These are phyloP conservation scores for Priocnemis perturbator DNA, from an alignment of 2,888 invertebrate species.

Conservation along the genomic window DNA sequence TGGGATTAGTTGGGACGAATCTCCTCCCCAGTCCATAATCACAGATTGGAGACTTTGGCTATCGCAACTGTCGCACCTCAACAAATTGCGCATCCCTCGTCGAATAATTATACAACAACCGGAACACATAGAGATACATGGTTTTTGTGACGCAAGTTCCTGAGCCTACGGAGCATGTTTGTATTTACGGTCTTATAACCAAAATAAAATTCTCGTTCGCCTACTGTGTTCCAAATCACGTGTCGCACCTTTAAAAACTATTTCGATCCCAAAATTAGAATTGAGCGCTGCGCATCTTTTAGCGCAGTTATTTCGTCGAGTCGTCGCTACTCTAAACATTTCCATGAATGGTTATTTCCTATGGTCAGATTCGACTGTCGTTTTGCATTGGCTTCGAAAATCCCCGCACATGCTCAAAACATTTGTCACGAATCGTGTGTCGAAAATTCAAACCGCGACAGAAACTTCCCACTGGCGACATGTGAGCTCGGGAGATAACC, in stretches of 20 bases:
- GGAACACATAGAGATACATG: not conserved
- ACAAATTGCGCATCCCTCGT: not conserved
- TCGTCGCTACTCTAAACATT: too few relatives aligned
- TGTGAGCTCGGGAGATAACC: conserved; percentile 2
- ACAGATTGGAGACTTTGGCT: not conserved
- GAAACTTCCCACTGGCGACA: not conserved
- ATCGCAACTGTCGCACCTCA: not conserved
- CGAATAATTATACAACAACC: not conserved
- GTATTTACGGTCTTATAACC: not conserved
- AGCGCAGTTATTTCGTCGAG: not conserved
- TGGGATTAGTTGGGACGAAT: not conserved
- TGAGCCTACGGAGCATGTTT: not conserved
- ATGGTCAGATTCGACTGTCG: not conserved
- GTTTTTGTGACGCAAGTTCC: too few relatives aligned
- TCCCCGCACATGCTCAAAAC: not conserved
- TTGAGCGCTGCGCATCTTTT: not conserved
- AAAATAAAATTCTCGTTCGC: not conserved
- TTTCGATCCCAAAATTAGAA: not conserved
- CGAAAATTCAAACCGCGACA: not conserved
- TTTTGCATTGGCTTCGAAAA: not conserved
- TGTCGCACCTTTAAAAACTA: not conserved
- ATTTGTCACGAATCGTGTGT: not conserved
- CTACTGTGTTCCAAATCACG: not conserved
- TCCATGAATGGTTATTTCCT: not conserved
- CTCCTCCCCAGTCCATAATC: not conserved